Base-by-base conservation (phyloP, 1,140 invertebrate genomes). In the Argopecten irradians region DNA sequence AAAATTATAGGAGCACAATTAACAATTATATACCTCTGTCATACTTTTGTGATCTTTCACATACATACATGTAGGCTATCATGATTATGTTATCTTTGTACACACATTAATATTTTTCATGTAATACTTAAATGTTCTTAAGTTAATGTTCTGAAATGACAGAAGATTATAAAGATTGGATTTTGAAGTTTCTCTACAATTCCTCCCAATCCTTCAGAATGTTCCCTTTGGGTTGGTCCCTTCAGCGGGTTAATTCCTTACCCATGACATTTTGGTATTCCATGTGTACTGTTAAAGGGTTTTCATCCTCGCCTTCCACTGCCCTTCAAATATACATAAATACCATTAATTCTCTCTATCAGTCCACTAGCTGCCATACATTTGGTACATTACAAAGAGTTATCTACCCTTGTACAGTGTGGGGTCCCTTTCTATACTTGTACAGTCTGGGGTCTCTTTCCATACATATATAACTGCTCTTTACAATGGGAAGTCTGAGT, bases 211-310 rank as follows among this genome's bases (percentile, higher is more conserved):
- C 34, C 1, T 84, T 34, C 39, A 90, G 55, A n/a, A 36, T 46
- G 82, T 82, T 88, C 32, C 32, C 41, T 82, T 87, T 89, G 83
- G 88, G 86, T 19, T 55, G 85, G 5, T 84, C 83, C 43, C 71
- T 43, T 32, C 82, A n/a, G 84, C 55, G 32, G 71, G 71, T 33
- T 82, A 32, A 85, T 39, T 32, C 88, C 84, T 86, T 55, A 91
- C 91, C 89, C 71, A 84, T 83, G 84, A 88, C 84, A 87, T 93
- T 90, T 43, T 90, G 89, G 13, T 92, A 82, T 46, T 93, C 93
- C 89, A 97, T 97, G 41, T 97, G 95, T 16, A 97, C 95, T 83
- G 96, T 95, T 28, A 96, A 95, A 83, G 95, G 93, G 88, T 93
- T 90, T 28, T 92, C 88, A 84, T 93, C 93, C 19, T 89, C 84